phyloP scores from a whole-genome alignment of 64 coral and sea anemone genomes.

The Orbicella faveolata region DNA sequence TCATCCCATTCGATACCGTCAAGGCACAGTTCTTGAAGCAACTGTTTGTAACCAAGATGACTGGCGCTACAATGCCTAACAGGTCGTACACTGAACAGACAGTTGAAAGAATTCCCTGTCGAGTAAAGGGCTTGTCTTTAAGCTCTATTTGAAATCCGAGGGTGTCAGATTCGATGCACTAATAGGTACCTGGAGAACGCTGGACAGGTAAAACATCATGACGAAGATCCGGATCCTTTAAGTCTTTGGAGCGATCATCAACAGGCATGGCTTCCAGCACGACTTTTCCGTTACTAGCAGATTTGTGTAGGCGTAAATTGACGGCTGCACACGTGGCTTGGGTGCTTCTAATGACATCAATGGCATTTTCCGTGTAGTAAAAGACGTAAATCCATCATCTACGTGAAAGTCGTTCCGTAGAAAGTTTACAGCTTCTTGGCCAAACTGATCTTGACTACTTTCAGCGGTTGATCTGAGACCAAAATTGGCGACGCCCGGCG shows the following conservation, averaged over 20 bases:
- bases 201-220: conserved; percentile 34
- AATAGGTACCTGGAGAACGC: conserved; percentile 27
- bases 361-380: too few relatives aligned
- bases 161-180: conserved; percentile 39
- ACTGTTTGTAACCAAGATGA: conserved; percentile 39
- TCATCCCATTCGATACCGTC: conserved; percentile 47
- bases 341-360: too few relatives aligned
- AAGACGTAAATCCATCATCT: too few relatives aligned
- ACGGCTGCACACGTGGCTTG: too few relatives aligned
- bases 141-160: conserved; percentile 14
- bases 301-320: background rate
- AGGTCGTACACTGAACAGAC: conserved; percentile 31
- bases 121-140: conserved; percentile 23
- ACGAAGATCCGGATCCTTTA: conserved; percentile 25
- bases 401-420: too few relatives aligned
- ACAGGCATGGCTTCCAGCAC: conserved; percentile 29
- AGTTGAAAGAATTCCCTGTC: conserved; percentile 22
- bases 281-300: conserved; percentile 40
- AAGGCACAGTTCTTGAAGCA: conserved; percentile 47
- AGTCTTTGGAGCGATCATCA: conserved; percentile 39
- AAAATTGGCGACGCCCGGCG: background rate
- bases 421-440: too few relatives aligned
- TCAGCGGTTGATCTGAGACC: too few relatives aligned
- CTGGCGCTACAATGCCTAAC: conserved; percentile 16
- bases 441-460: too few relatives aligned